A percentile compares a stretch with the other conserved stretches of the same genome.
Evolutionary conservation across 2,888 invertebrate species (phyloP).

Genomic region (Spisula subtruncata): DNA sequence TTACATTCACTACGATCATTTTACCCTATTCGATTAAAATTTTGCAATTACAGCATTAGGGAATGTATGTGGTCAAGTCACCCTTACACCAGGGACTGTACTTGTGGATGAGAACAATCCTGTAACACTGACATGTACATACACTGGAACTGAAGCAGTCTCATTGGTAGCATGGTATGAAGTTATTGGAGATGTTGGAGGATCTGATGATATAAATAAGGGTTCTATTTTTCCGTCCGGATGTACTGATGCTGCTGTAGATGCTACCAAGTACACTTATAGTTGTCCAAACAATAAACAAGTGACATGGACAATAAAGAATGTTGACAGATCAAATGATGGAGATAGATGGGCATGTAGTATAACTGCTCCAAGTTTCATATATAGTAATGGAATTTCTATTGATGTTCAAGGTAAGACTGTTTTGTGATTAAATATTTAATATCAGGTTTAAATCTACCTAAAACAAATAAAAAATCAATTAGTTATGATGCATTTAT

Average conservation of each 20-base stretch:
- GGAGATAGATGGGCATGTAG: slow-evolving; percentile 23
- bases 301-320: slow-evolving; percentile 21
- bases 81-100: not conserved
- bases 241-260: not conserved
- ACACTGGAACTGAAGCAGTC: not conserved
- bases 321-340: not conserved
- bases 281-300: not conserved
- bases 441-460: no score
- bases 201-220: not conserved
- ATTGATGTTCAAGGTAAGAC: not conserved
- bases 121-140: not conserved
- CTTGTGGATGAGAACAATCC: not conserved
- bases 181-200: no score
- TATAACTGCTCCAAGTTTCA: not conserved
- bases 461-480: no score
- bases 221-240: not conserved
- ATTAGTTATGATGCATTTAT: no score
- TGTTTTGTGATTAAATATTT: no score
- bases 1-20: no score
- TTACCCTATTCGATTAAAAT: no score
- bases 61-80: not conserved
- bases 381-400: not conserved
- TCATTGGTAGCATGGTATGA: not conserved
- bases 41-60: not conserved
- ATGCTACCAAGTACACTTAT: not conserved